Percentiles rank a stretch among this genome's conserved stretches.
Conservation (phyloP, 2,888 invertebrate genomes). For the Ligdia adustata region DNA sequence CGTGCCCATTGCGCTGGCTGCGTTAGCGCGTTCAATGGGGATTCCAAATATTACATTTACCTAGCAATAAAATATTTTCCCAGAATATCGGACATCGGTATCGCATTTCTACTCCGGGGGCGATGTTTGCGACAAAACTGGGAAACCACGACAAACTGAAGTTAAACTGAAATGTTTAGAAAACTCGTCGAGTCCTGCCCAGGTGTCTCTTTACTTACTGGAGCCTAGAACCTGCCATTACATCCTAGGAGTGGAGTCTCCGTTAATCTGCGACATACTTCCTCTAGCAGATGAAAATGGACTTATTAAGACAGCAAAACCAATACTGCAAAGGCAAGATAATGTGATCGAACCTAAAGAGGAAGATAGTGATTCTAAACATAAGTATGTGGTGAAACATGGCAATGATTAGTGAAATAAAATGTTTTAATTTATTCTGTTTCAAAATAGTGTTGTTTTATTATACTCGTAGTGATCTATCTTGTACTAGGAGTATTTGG, state of each 20-base stretch:
- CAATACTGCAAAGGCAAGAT: conserved; percentile 39
- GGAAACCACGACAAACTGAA: conserved; percentile 91
- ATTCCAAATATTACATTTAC: too few species aligned
- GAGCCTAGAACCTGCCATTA: conserved; percentile 98
- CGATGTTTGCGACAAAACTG: conserved; percentile 93
- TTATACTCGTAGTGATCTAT: too few species aligned
- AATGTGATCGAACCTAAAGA: conserved; percentile 39
- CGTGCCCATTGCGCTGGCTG: too few species aligned
- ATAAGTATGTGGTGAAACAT: conserved; percentile 47
- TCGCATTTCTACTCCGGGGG: conserved; percentile 95
- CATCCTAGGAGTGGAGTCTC: conserved; percentile 96
- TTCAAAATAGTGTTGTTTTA: not conserved
- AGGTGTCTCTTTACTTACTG: conserved; percentile 93
- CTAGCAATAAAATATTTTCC: not conserved
- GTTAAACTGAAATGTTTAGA: conserved; percentile 92
- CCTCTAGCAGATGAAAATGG: conserved; percentile 92
- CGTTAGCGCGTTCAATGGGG: too few species aligned
- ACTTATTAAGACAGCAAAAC: conserved; percentile 68
- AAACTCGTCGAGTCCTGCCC: conserved; percentile 88
- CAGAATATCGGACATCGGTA: conserved; percentile 87
- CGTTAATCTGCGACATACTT: conserved; percentile 93
- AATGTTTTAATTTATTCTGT: conserved; percentile 34
- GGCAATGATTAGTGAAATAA: conserved; percentile 58
- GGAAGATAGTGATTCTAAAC: conserved; percentile 42
- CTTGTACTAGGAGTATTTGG: too few species aligned